Base-by-base conservation (phyloP, 2,888 invertebrate species). In the Ceriagrion tenellum region DNA sequence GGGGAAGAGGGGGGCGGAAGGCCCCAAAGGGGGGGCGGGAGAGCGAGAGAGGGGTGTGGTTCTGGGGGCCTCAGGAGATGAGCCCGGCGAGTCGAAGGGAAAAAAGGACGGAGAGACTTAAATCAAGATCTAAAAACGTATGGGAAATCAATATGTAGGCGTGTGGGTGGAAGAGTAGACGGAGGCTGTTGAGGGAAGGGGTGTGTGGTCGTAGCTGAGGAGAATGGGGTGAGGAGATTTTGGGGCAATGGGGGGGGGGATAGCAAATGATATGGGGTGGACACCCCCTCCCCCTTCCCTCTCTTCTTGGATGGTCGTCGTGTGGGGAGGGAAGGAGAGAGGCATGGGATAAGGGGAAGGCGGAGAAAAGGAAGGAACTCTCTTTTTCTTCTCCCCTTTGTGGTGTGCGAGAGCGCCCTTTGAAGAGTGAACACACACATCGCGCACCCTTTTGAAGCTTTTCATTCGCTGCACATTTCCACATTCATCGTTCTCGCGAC, bases 141-240 rank as follows among this genome's bases (percentile, higher is more conserved):
- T 93, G 93, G 93, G 69, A 93, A 93, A 93, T 93, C 93, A 93
- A 93, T 93, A 93, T 93, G 35, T 69, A n/a, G 47, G 91, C 59
- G 91, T 91, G 91, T 55, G 91, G 56, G 47, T 56, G 63, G 63
- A 40, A 23, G 26, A n/a, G 47, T 26, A 18, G 55, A 23, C 40
- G 35, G 12, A 47, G 35, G 26, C 12, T 20, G 16, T 23, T 0
- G 26, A 55, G 55, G 47, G n/a, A 0, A 20, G 13, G n/a, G 47
- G 35, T 23, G 47, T 47, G 47, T 47, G 47, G 47, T 47, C 47
- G 47, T 8, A 47, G 47, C 47, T 47, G 47, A 47, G 47, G 47
- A 8, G 47, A n/a, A n/a, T n/a, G n/a, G n/a, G n/a, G n/a, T n/a
- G n/a, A n/a, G n/a, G n/a, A n/a, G n/a, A n/a, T n/a, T n/a, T n/a